Evolutionary conservation across 2,888 invertebrate genomes (phyloP).

Genomic region (Drosophila recens): DNA sequence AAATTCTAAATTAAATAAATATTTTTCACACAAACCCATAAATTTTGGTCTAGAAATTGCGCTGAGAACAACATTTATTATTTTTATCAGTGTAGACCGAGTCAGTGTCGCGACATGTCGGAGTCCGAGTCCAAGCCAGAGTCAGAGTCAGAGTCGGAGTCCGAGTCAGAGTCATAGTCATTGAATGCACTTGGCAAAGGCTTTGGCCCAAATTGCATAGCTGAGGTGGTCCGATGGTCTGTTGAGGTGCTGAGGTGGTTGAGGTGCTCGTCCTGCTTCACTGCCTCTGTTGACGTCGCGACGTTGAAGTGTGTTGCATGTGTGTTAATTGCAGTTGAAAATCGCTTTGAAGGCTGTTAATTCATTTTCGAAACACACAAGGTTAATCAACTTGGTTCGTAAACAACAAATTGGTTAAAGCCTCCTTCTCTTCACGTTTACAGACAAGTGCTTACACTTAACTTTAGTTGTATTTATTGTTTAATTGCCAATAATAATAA

Average conservation of each 20-base stretch:
- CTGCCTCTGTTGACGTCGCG: constrained; percentile 40
- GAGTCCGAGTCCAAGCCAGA: neutral
- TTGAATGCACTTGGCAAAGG: constrained; percentile 59
- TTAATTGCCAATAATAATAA: constrained; percentile 49
- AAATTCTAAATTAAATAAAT: too few species aligned
- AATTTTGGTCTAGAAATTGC: too few species aligned
- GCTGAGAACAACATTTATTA: too few species aligned
- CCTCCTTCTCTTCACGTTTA: constrained; percentile 23
- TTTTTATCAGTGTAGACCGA: too few species aligned
- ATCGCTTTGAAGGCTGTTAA: constrained; percentile 64
- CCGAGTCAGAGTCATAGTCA: constrained; percentile 7
- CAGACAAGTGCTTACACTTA: constrained; percentile 1
- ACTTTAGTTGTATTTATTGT: constrained; percentile 26
- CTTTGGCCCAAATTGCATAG: constrained; percentile 48
- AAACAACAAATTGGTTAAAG: constrained; percentile 41
- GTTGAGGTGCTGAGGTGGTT: constrained; percentile 25
- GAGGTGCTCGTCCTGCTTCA: constrained; percentile 73
- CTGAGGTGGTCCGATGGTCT: constrained; percentile 17
- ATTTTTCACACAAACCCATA: too few species aligned
- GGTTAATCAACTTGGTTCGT: constrained; percentile 42
- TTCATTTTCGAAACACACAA: constrained; percentile 70
- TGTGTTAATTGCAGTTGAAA: constrained; percentile 75
- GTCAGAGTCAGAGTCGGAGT: constrained; percentile 2
- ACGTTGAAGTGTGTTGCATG: constrained; percentile 24
- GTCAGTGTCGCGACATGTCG: too few species aligned